Percentiles rank a stretch among this genome's conserved stretches.
These are phyloP conservation scores for Drosophila rubida DNA, from an alignment of 2,888 invertebrate genomes.

Conservation along the genomic window DNA sequence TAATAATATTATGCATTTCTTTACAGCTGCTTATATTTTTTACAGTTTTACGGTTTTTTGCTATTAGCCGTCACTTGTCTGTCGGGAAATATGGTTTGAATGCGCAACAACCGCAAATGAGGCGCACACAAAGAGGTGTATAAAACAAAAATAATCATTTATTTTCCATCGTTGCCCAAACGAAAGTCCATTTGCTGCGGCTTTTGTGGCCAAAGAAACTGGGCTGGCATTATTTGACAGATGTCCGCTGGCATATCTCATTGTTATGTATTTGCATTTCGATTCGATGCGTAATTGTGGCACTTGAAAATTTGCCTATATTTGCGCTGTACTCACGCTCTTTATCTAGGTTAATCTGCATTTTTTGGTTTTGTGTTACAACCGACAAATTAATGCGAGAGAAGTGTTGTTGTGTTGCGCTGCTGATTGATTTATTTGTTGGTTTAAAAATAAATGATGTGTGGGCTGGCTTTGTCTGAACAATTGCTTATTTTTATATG, in stretches of 20 bases:
- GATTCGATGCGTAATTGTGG: slow-evolving; percentile 54
- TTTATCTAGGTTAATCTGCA: slow-evolving; percentile 72
- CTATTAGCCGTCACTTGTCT: slow-evolving; percentile 5
- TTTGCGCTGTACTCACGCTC: slow-evolving; percentile 6
- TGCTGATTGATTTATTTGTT: slow-evolving; percentile 55
- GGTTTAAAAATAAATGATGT: slow-evolving; percentile 59
- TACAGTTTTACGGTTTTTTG: slow-evolving; percentile 20
- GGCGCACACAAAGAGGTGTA: neutral
- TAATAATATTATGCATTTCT: slow-evolving; percentile 35
- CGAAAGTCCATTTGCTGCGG: slow-evolving; percentile 57
- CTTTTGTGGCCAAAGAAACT: slow-evolving; percentile 29
- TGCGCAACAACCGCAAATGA: slow-evolving; percentile 38
- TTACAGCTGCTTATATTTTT: slow-evolving; percentile 22
- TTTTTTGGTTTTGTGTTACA: slow-evolving; percentile 64
- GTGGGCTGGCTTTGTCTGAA: slow-evolving; percentile 40
- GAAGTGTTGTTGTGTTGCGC: slow-evolving; percentile 13
- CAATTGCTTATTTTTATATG: slow-evolving; percentile 37
- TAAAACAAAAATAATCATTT: slow-evolving; percentile 24
- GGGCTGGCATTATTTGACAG: slow-evolving; percentile 10
- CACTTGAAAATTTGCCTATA: slow-evolving; percentile 31
- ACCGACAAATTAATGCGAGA: slow-evolving; percentile 42
- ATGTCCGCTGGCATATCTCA: slow-evolving; percentile 14
- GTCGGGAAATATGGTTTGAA: slow-evolving; percentile 29
- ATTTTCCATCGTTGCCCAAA: slow-evolving; percentile 38
- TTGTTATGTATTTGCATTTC: slow-evolving; percentile 48